A percentile compares a stretch with the other conserved stretches of the same genome.
Evolutionary conservation across 2,113 vertebrate genomes (phyloP).

Genomic region (Lota lota): DNA sequence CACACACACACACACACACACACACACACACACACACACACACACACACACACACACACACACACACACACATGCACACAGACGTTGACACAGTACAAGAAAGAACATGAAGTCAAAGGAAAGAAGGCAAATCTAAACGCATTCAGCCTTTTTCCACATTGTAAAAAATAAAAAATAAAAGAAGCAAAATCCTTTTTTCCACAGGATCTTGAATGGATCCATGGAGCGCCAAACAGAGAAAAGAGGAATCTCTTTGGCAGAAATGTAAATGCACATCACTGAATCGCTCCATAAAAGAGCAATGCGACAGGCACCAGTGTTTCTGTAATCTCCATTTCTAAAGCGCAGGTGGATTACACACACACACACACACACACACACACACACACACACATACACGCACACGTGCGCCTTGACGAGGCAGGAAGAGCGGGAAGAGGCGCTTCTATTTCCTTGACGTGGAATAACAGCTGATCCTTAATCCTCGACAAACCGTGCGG

Average conservation of each 20-base stretch:
- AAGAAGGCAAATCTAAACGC: neutral
- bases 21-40: too few species aligned
- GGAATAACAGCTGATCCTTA: constrained; percentile 51
- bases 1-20: too few species aligned
- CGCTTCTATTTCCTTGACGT: constrained; percentile 51
- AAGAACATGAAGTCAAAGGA: too few species aligned
- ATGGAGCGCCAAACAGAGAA: constrained; percentile 13
- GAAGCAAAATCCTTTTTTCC: constrained; percentile 16
- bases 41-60: too few species aligned
- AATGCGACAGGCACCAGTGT: constrained; percentile 13
- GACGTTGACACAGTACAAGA: too few species aligned
- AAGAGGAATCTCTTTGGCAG: constrained; percentile 25
- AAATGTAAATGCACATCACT: constrained; percentile 40
- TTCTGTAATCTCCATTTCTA: constrained; percentile 56
- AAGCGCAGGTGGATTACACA: constrained; percentile 45
- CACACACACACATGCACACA: neutral
- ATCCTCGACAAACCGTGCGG: constrained; percentile 48
- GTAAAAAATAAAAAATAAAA: neutral
- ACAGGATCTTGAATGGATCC: constrained; percentile 5
- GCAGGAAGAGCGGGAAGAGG: constrained; percentile 26
- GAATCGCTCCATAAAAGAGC: constrained; percentile 37
- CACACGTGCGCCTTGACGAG: constrained; percentile 24
- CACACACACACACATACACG: neutral
- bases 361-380: neutral
- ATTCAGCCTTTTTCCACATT: neutral